A percentile compares a stretch with the other conserved stretches of the same genome.
phyloP scores from a whole-genome alignment of 64 coral and sea anemone species.

The Montipora foliosa region DNA sequence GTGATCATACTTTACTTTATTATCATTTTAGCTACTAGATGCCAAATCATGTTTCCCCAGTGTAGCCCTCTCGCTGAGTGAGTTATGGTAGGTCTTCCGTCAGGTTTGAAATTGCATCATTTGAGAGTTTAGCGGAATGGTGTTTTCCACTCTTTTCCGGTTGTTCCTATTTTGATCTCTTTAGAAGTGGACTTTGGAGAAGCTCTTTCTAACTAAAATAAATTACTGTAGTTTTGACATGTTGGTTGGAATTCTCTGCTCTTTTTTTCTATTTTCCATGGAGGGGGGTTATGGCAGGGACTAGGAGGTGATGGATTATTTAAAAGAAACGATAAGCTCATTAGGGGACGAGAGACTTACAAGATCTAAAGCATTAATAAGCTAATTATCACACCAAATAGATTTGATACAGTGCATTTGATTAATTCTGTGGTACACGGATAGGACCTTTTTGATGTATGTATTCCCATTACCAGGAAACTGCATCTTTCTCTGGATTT shows the following conservation, averaged over 20 bases:
- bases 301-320: background rate
- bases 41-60: background rate
- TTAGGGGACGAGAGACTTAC: background rate
- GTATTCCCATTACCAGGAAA: conserved; percentile 60
- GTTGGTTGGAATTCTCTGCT: background rate
- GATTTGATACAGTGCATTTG: background rate
- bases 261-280: background rate
- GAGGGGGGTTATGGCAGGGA: background rate
- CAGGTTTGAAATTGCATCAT: conserved; percentile 6
- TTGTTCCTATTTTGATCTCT: background rate
- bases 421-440: background rate
- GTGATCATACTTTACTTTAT: too few species aligned
- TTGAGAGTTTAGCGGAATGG: background rate
- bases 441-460: conserved; percentile 31
- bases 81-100: background rate
- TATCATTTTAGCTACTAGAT: too few species aligned
- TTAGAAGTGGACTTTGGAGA: too few species aligned
- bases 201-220: too few species aligned
- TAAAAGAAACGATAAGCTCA: background rate
- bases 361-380: background rate
- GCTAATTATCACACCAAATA: conserved; percentile 1
- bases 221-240: background rate
- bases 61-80: background rate
- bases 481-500: conserved; percentile 35
- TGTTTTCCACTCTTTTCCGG: background rate